A percentile compares a stretch with the other conserved stretches of the same genome.
Evolutionary conservation across 2,797 vertebrate species (phyloP).

Genomic region (Cynopterus sphinx): DNA sequence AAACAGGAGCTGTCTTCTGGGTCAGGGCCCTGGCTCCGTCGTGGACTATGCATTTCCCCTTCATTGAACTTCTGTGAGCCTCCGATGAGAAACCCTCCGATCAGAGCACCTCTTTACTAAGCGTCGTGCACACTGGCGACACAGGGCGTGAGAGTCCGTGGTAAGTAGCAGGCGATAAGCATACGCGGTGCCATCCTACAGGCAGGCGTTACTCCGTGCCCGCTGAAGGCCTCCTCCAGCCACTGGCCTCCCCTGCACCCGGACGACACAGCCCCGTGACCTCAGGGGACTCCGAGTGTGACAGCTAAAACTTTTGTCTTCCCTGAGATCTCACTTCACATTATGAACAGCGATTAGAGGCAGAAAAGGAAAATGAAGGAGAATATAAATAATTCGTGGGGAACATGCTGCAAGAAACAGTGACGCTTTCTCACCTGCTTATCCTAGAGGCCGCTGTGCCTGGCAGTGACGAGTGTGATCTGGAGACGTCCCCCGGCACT

Average conservation of each 20-base stretch:
- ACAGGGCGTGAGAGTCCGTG: no score
- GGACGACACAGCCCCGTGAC: no score
- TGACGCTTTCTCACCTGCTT: neutral
- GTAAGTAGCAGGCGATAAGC: neutral
- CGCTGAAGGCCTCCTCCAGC: no score
- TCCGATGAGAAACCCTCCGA: no score
- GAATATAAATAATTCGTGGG: neutral
- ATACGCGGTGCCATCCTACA: neutral
- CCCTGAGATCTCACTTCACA: neutral
- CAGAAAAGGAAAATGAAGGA: neutral
- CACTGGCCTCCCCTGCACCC: no score
- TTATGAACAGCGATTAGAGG: neutral
- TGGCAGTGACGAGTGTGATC: neutral
- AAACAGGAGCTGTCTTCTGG: neutral
- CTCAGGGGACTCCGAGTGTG: no score
- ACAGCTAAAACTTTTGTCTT: no score
- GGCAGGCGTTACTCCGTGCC: neutral
- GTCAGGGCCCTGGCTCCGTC: neutral
- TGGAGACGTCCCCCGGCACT: neutral
- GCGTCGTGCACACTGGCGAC: no score
- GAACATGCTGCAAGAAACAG: neutral
- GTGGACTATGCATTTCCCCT: neutral
- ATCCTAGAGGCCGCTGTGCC: neutral
- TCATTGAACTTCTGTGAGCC: neutral
- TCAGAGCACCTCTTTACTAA: no score